Base-by-base conservation (phyloP, 2,888 invertebrate genomes). In the Agrochola litura region DNA sequence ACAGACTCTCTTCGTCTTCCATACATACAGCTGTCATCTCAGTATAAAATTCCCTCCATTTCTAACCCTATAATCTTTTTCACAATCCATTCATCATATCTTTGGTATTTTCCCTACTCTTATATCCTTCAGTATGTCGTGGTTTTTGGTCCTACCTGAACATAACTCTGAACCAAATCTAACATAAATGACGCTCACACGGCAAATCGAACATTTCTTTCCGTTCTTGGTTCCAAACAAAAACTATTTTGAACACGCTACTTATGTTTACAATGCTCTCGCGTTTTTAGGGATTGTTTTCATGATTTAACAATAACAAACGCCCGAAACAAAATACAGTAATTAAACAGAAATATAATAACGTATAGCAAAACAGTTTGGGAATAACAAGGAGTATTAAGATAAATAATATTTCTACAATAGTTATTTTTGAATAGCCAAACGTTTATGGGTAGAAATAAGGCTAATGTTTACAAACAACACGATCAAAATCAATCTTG, bases 201-300 rank as follows among this genome's bases (percentile, higher is more conserved):
- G 25, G 52, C 30, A 22, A 58, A 67, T 25, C 5, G 41, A 70
- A 49, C 49, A 52, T 56, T 70, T 76, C 46, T 25, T 61, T 64
- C 22, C 77, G 10, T 61, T 69, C 56, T 49, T 60, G 68, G 49
- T 25, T 72, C 41, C 41, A 64, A 68, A 84, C 77, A 43, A 64
- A 81, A 70, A 82, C 77, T 85, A 77, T 76, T 76, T 76, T 56
- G 16, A 54, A 64, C 68, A 52, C 67, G 64, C 77, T 41, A 61
- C 76, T 61, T 61, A 73, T 77, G 83, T 78, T 83, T 86, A 86
- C 86, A 75, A 63, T 73, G 19, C 68, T 67, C 60, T 56, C 14
- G 56, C 81, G 67, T 58, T 74, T 56, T 69, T 71, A 71, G 77
- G 71, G 61, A 12, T 77, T 82, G 82, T 82, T 83, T 83, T 77